Evolutionary conservation across 2,888 invertebrate species (phyloP), one percentile per base, ranked within the genome.

Genomic region (Drosophila anceps): DNA sequence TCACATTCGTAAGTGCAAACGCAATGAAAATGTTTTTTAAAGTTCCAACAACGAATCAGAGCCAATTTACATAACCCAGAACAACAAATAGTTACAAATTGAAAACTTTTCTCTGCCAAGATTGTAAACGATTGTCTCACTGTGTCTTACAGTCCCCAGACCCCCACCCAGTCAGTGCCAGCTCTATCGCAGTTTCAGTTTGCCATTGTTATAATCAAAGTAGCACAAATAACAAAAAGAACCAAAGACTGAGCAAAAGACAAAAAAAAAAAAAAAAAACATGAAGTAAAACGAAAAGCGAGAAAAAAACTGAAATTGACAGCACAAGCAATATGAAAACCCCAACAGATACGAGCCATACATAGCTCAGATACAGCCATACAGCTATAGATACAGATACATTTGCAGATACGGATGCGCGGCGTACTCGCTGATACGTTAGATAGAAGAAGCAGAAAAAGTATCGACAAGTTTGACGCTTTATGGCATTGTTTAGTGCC

Each of bases 401-500:
- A 68, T 60, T 59, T 50, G 57, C 43, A 60, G 58, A 59, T 59
- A 73, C 41, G 46, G 33, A 73, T 61, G 60, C 63, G 63, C 39
- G 48, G 66, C 68, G 54, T 60, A 55, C 66, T 69, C 46, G 33
- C 46, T 64, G 65, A 60, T 65, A 66, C 44, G 57, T 41, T 66
- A 53, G 50, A 69, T 64, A 48, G 27, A 57, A 18, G 20, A 43
- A 43, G 41, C 29, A 57, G 54, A 65, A 71, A 79, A 86, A 81
- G 84, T 87, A 90, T 87, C 89, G 87, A 87, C 90, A 88, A 87
- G 90, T 90, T 90, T 87, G 87, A 90, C 89, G 87, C 89, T 87
- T 87, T 90, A 87, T 87, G 87, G 89, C 90, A 87, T 88, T 87
- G 86, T 87, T 87, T 87, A 87, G 86, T 87, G 88, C 78, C 86